Evolutionary conservation across 2,797 vertebrate genomes (phyloP).

Genomic region (Lagocephalus sceleratus): DNA sequence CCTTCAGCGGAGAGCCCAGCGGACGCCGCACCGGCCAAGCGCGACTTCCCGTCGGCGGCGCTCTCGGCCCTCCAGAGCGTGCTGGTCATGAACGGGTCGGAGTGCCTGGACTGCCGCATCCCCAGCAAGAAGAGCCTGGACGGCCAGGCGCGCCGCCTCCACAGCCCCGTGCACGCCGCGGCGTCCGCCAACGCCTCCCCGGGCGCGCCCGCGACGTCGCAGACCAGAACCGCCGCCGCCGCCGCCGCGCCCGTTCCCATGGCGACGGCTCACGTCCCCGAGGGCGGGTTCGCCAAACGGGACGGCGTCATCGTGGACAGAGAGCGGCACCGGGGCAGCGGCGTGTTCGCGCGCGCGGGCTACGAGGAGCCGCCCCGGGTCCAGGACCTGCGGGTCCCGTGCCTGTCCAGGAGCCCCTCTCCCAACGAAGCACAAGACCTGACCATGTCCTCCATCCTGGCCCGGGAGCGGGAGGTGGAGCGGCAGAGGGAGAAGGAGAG

Average conservation of each 20-base stretch:
- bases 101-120: constrained; percentile 77
- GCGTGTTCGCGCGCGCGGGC: constrained; percentile 36
- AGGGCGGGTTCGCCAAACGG: constrained; percentile 61
- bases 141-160: constrained; percentile 60
- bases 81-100: constrained; percentile 75
- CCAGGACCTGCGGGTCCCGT: constrained; percentile 69
- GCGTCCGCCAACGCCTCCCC: constrained; percentile 60
- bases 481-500: constrained; percentile 54
- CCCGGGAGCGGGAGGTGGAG: constrained; percentile 69
- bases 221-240: constrained; percentile 70
- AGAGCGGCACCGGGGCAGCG: constrained; percentile 60
- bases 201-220: constrained; percentile 61
- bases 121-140: constrained; percentile 69
- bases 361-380: constrained; percentile 60
- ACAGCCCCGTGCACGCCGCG: constrained; percentile 57
- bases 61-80: constrained; percentile 70
- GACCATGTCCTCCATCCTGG: constrained; percentile 77
- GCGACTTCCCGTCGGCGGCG: constrained; percentile 38
- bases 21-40: constrained; percentile 51
- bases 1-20: constrained; percentile 48
- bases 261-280: constrained; percentile 58
- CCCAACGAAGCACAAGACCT: constrained; percentile 79
- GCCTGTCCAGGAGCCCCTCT: constrained; percentile 69
- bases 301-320: constrained; percentile 70
- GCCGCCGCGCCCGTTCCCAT: constrained; percentile 67